Evolutionary conservation across 2,113 vertebrate species (phyloP).

Genomic region (Astatotilapia flaviijosephi): DNA sequence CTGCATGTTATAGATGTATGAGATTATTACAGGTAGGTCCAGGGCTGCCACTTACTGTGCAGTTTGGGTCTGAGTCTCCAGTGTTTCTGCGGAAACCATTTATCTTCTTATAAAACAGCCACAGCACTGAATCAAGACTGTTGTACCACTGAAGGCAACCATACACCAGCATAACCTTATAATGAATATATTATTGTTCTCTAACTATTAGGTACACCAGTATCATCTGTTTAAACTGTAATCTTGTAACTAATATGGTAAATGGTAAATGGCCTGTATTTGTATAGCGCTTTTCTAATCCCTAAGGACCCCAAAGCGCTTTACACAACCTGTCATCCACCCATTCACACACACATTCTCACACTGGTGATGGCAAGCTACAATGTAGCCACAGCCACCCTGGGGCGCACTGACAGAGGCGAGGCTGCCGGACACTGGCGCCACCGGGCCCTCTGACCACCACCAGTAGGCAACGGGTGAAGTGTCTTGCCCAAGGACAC

Average conservation of each 20-base stretch:
- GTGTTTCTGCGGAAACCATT: constrained; percentile 46
- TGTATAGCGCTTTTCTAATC: too few relatives aligned
- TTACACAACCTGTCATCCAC: too few relatives aligned
- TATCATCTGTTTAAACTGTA: neutral
- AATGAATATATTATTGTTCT: constrained; percentile 5
- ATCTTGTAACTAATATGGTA: neutral
- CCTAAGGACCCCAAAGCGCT: too few relatives aligned
- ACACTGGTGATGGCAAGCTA: too few relatives aligned
- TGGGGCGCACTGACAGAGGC: too few relatives aligned
- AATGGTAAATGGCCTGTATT: too few relatives aligned
- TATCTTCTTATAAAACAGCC: constrained; percentile 55
- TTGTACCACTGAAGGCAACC: constrained; percentile 25
- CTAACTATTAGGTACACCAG: neutral
- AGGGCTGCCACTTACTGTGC: neutral
- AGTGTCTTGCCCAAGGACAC: too few relatives aligned
- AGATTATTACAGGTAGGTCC: neutral
- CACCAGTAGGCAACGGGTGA: too few relatives aligned
- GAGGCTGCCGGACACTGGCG: too few relatives aligned
- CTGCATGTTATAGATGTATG: neutral
- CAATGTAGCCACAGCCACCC: too few relatives aligned
- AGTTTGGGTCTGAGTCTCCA: constrained; percentile 10
- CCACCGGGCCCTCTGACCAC: too few relatives aligned
- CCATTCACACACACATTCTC: too few relatives aligned
- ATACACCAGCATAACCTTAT: constrained; percentile 15
- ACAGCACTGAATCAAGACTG: constrained; percentile 51